Base-by-base conservation (phyloP, 1,140 invertebrate genomes). In the Choristoneura fumiferana region DNA sequence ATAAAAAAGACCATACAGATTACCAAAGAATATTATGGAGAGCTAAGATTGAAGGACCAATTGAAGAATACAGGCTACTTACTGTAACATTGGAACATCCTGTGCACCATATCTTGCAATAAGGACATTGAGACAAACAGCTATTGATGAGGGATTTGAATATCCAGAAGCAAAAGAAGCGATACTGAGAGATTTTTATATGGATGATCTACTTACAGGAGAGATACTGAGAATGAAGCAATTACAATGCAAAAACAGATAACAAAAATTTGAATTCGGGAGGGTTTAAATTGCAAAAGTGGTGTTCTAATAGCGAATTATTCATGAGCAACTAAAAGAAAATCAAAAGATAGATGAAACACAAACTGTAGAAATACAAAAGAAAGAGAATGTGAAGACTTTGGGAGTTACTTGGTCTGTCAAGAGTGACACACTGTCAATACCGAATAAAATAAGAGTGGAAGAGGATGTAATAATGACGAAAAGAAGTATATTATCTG, bases 171-270 rank as follows among this genome's bases (percentile, higher is more conserved):
- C 67, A 34, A 52, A 65, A 13, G 57, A 69, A 60, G 58, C 66
- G 15, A 67, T 84, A 4, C 5, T 52, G 39, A 57, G 58, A 13
- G 76, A 86, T 67, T 88, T 86, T 63, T 91, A 90, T 62, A 78
- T 91, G 1, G 89, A 91, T 54, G 86, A 91, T 63, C 22, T 86
- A 1, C 43, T 90, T 6, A 69, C 74, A n/a, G 87, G 87, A 65
- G 67, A 8, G 61, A 79, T 40, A 53, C 33, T 10, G 15, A 68
- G 6, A 60, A 75, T 58, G 45, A 70, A 33, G 66, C 67, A 6
- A 57, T 70, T 55, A 18, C 43, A 38, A 17, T 77, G 4, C 40
- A 58, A 38, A 55, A 58, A n/a, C 60, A 88, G 40, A 54, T 86
- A 8, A 65, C 37, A 12, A 5, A 59, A 6, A 15, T 76, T n/a